Percentiles rank a stretch among this genome's conserved stretches.
These are phyloP conservation scores for Mystacornis crossleyi DNA, from an alignment of 2,113 vertebrate genomes.

Conservation along the genomic window DNA sequence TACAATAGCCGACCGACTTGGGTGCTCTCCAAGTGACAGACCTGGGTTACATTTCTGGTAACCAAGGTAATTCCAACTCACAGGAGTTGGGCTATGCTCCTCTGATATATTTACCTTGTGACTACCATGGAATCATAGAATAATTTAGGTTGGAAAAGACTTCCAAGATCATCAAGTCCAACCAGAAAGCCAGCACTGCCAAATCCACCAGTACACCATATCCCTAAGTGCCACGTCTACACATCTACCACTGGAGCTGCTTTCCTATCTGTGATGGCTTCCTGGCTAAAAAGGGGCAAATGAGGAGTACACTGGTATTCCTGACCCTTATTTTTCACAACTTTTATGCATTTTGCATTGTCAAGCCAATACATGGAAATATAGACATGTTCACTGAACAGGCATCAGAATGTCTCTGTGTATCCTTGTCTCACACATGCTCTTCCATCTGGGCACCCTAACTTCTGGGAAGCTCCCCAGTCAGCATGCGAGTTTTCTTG, in stretches of 20 bases:
- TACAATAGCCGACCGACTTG: not conserved
- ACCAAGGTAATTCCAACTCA: not conserved
- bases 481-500: not conserved
- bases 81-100: accelerated
- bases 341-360: not conserved
- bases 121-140: not conserved
- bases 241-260: not conserved
- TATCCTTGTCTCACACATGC: not conserved
- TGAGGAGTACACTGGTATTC: not conserved
- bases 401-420: not conserved
- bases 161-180: not conserved
- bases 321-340: not conserved
- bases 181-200: not conserved
- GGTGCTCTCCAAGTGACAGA: not conserved
- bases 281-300: not conserved
- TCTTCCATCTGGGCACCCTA: conserved; percentile 25
- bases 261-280: not conserved
- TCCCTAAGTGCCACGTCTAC: too few species aligned
- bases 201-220: not conserved
- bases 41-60: not conserved
- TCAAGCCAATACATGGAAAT: not conserved
- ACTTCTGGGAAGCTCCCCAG: conserved; percentile 7
- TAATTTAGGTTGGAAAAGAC: not conserved
- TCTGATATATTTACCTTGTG: not conserved
- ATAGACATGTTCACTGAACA: not conserved